These are phyloP conservation scores for Bursaphelenchus okinawaensis DNA, from an alignment of 2,888 invertebrate species.

Conservation along the genomic window DNA sequence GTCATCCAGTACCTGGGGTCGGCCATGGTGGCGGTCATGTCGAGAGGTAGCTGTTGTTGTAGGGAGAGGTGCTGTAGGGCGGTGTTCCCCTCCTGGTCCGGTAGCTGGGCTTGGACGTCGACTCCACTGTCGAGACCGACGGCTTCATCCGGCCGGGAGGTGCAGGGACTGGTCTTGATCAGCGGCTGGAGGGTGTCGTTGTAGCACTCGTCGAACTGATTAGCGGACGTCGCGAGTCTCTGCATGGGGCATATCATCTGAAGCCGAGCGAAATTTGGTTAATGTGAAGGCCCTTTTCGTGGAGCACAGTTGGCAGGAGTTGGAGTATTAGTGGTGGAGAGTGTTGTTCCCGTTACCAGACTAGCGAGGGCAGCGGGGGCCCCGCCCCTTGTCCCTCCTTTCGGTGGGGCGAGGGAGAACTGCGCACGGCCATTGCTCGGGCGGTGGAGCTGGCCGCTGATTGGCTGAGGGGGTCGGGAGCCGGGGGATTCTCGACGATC, in stretches of 20 bases:
- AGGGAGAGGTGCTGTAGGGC: neutral
- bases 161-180: neutral
- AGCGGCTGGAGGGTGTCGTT: neutral
- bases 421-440: too few species aligned
- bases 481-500: neutral
- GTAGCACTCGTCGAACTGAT: neutral
- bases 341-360: neutral
- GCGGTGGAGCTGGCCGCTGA: neutral
- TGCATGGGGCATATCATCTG: neutral
- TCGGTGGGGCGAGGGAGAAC: neutral
- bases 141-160: neutral
- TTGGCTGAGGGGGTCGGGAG: neutral
- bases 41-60: neutral
- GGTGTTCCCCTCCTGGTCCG: neutral
- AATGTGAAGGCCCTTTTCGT: neutral
- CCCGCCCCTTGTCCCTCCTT: neutral
- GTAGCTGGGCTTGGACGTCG: neutral
- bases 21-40: neutral
- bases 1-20: neutral
- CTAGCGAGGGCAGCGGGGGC: neutral
- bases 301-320: neutral
- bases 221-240: neutral
- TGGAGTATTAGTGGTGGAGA: neutral
- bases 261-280: neutral
- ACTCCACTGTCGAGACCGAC: neutral